Percentiles rank a stretch among this genome's conserved stretches.
Evolutionary conservation across 2,888 invertebrate genomes (phyloP).

Genomic region (Eulithis testata): DNA sequence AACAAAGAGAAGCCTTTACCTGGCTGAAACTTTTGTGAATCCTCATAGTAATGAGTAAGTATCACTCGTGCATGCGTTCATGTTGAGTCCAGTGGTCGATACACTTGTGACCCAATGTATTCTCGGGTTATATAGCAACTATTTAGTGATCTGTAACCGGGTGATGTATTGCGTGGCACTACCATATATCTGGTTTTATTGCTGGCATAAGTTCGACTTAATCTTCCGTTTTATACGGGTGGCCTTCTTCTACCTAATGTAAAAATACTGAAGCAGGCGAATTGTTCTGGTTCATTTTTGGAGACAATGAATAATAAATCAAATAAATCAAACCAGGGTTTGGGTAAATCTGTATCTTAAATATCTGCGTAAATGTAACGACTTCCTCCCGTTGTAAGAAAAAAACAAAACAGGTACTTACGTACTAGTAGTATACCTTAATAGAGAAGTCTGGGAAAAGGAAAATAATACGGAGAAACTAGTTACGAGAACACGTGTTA

Average conservation of each 20-base stretch:
- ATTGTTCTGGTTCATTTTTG: slow-evolving; percentile 1
- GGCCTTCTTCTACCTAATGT: slow-evolving; percentile 26
- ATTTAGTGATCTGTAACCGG: slow-evolving; percentile 21
- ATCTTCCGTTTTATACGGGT: slow-evolving; percentile 38
- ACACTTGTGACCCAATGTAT: slow-evolving; percentile 36
- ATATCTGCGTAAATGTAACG: too few relatives aligned
- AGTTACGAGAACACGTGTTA: slow-evolving; percentile 21
- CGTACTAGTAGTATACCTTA: background rate
- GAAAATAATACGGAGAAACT: slow-evolving; percentile 21
- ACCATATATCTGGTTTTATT: slow-evolving; percentile 51
- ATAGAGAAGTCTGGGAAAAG: slow-evolving; percentile 1
- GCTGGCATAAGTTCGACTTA: slow-evolving; percentile 40
- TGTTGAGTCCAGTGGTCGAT: slow-evolving; percentile 8
- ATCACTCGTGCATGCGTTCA: too few relatives aligned
- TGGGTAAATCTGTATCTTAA: too few relatives aligned
- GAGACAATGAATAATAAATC: too few relatives aligned
- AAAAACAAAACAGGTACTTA: too few relatives aligned
- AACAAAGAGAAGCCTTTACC: too few relatives aligned
- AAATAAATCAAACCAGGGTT: too few relatives aligned
- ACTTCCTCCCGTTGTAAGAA: too few relatives aligned
- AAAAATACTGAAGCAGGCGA: slow-evolving; percentile 4
- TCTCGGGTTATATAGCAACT: slow-evolving; percentile 36
- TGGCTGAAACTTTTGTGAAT: too few relatives aligned
- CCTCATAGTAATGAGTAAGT: too few relatives aligned
- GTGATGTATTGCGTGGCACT: slow-evolving; percentile 46